phyloP scores from a whole-genome alignment of 2,888 invertebrate species.

The Ganaspis brasiliensis region DNA sequence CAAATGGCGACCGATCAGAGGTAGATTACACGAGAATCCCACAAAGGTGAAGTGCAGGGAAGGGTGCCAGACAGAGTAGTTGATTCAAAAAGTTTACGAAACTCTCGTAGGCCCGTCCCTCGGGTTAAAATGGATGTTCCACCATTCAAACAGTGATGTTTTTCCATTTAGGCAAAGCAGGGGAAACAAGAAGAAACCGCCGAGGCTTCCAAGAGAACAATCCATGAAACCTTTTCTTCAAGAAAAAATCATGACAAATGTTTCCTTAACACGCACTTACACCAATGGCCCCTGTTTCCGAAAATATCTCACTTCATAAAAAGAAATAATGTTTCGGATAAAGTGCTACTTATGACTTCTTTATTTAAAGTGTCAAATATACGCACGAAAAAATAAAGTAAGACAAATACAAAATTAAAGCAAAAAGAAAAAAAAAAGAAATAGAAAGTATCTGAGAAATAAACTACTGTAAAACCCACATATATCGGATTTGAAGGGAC shows the following conservation, averaged over 20 bases:
- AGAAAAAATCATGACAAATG: slow-evolving; percentile 32
- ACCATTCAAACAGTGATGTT: slow-evolving; percentile 62
- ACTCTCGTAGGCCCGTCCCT: slow-evolving; percentile 58
- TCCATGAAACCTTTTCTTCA: slow-evolving; percentile 20
- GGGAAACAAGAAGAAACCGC: slow-evolving; percentile 46
- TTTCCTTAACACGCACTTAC: slow-evolving; percentile 18
- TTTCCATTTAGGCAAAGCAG: slow-evolving; percentile 66
- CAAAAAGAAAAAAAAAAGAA: too few species aligned
- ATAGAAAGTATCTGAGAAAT: too few species aligned
- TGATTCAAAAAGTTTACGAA: slow-evolving; percentile 69
- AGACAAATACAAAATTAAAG: too few species aligned
- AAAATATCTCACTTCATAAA: slow-evolving; percentile 15
- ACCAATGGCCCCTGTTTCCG: neutral
- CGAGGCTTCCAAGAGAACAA: slow-evolving; percentile 28
- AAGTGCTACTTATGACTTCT: neutral
- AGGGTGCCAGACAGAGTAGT: slow-evolving; percentile 51
- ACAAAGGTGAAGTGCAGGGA: slow-evolving; percentile 30
- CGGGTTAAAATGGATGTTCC: slow-evolving; percentile 55
- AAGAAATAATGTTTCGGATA: slow-evolving; percentile 4
- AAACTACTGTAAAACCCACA: too few species aligned
- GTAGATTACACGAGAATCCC: slow-evolving; percentile 57
- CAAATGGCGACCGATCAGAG: slow-evolving; percentile 62
- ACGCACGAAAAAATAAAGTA: neutral
- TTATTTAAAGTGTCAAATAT: neutral
- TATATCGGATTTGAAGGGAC: too few species aligned